These are phyloP conservation scores for Otis tarda DNA, from an alignment of 2,113 vertebrate genomes.

Conservation along the genomic window DNA sequence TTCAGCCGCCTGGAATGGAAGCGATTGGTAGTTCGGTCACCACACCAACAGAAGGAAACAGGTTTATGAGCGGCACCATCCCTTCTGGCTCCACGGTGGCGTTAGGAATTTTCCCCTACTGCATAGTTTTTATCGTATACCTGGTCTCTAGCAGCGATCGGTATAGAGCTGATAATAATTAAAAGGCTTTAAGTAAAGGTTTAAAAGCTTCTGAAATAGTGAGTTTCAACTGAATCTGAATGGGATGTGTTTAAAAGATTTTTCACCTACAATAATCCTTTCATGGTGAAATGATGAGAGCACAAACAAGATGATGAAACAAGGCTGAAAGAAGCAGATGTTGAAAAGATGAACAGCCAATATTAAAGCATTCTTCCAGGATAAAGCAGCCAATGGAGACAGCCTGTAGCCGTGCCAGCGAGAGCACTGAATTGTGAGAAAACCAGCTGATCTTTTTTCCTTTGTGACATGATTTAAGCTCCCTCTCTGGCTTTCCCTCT, in stretches of 20 bases:
- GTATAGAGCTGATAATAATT: not conserved
- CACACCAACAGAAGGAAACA: not conserved
- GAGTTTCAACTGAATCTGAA: not conserved
- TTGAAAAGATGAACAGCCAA: not conserved
- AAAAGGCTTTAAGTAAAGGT: conserved; percentile 28
- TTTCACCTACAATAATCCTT: conserved; percentile 29
- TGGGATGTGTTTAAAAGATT: conserved; percentile 10
- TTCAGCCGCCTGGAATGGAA: not conserved
- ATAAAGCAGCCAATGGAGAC: not conserved
- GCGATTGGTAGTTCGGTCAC: not conserved
- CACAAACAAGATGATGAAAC: conserved; percentile 4
- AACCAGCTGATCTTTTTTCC: not conserved
- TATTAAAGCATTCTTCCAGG: not conserved
- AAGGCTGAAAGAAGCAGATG: conserved; percentile 25
- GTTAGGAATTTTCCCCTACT: not conserved
- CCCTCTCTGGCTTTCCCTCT: not conserved
- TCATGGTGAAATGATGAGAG: not conserved
- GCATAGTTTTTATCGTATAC: not conserved
- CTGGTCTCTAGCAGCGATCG: not conserved
- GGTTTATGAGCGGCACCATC: conserved; percentile 21
- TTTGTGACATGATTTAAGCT: not conserved
- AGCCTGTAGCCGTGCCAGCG: not conserved
- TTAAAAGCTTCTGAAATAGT: not conserved
- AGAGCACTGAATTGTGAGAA: not conserved
- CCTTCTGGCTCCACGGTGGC: not conserved